A percentile compares a stretch with the other conserved stretches of the same genome.
Conservation (phyloP, 1,140 invertebrate species). For the Triops cancriformis region DNA sequence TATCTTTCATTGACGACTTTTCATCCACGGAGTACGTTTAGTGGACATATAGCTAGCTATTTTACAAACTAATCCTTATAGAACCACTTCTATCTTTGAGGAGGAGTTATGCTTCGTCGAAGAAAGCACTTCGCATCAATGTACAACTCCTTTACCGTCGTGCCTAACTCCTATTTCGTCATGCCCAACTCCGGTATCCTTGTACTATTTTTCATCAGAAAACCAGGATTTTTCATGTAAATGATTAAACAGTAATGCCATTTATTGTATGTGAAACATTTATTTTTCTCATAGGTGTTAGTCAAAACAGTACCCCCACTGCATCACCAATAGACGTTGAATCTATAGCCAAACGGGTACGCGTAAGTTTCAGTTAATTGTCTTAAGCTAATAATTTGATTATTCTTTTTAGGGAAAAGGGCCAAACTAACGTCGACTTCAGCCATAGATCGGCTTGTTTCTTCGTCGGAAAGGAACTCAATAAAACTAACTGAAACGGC, state of each 20-base stretch:
- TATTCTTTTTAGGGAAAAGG: not conserved
- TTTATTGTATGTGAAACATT: not conserved
- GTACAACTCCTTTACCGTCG: not conserved
- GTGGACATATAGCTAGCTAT: too few species aligned
- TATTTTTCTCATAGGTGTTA: not conserved
- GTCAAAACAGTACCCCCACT: not conserved
- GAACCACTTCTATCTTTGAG: not conserved
- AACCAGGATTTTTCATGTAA: not conserved
- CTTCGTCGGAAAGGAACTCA: not conserved
- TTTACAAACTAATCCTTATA: not conserved
- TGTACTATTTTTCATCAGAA: not conserved
- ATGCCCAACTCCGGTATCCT: not conserved
- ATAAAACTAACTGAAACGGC: not conserved
- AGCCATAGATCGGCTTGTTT: not conserved
- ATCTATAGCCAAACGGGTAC: not conserved
- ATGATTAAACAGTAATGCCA: not conserved
- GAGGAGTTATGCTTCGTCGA: not conserved
- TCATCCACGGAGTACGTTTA: not conserved
- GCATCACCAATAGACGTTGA: not conserved
- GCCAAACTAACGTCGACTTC: not conserved
- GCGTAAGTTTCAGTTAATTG: not conserved
- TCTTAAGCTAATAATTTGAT: not conserved
- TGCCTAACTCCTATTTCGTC: too few species aligned
- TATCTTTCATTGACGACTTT: not conserved
- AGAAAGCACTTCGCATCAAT: not conserved